Percentiles rank a stretch among this genome's conserved stretches.
Evolutionary conservation across 2,113 vertebrate genomes (phyloP).

Genomic region (Mus spicilegus): DNA sequence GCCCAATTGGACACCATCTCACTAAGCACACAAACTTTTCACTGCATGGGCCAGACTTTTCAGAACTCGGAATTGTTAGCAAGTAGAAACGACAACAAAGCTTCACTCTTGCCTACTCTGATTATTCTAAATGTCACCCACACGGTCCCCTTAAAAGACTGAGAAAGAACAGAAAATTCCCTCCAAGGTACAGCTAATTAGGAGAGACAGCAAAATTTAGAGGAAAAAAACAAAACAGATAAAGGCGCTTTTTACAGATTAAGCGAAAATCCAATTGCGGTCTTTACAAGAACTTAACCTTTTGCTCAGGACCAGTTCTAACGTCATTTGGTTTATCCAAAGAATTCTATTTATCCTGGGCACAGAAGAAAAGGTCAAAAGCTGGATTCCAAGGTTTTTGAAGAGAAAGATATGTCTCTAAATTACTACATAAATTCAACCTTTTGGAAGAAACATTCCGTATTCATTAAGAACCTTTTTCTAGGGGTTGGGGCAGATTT

Average conservation of each 20-base stretch:
- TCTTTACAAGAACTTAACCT: constrained; percentile 74
- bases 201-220: neutral
- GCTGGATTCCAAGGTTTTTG: constrained; percentile 65
- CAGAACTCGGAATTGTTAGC: constrained; percentile 26
- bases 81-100: neutral
- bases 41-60: neutral
- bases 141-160: neutral
- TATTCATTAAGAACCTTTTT: constrained; percentile 59
- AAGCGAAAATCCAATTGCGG: constrained; percentile 69
- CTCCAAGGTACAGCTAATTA: constrained; percentile 41
- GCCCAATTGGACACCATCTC: constrained; percentile 65
- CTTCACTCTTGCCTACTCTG: neutral
- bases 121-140: constrained; percentile 36
- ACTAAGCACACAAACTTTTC: constrained; percentile 63
- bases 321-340: constrained; percentile 71
- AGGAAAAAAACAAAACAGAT: constrained; percentile 69
- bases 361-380: constrained; percentile 73
- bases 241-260: constrained; percentile 41
- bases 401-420: constrained; percentile 59
- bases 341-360: constrained; percentile 76
- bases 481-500: neutral
- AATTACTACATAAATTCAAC: constrained; percentile 66
- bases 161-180: constrained; percentile 5
- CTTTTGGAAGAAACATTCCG: constrained; percentile 68
- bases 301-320: constrained; percentile 75